Evolutionary conservation across 2,888 invertebrate species (phyloP).

Genomic region (Dichetophora obliterata): DNA sequence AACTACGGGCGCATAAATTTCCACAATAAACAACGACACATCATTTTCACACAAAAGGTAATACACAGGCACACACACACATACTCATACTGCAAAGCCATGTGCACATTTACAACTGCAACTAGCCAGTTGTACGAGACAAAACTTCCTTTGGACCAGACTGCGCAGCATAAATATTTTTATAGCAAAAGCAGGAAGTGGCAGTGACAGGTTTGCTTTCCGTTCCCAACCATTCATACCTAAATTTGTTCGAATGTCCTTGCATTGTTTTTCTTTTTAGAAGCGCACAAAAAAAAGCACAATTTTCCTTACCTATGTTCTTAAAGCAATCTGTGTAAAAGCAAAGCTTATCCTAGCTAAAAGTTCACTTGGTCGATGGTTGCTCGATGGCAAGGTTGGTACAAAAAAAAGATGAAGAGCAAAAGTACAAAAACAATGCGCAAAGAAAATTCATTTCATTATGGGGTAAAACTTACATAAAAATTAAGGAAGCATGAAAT

Average conservation of each 20-base stretch:
- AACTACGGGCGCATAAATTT: constrained; percentile 38
- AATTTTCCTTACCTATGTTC: neutral
- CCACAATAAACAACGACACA: constrained; percentile 29
- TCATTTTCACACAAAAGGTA: constrained; percentile 10
- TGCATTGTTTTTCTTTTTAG: too few species aligned
- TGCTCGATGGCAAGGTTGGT: neutral
- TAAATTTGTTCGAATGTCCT: too few species aligned
- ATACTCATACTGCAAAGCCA: neutral
- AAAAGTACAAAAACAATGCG: neutral
- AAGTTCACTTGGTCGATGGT: neutral
- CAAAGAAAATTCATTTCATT: constrained; percentile 52
- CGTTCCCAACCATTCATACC: neutral
- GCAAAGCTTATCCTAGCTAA: too few species aligned
- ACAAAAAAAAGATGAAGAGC: neutral
- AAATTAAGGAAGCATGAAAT: constrained; percentile 70
- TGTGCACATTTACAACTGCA: too few species aligned
- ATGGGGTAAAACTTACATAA: constrained; percentile 64
- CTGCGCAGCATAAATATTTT: constrained; percentile 23
- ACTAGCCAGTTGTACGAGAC: neutral
- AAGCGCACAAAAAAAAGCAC: too few species aligned
- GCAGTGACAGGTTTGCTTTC: constrained; percentile 10
- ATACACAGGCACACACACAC: neutral
- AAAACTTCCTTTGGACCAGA: too few species aligned
- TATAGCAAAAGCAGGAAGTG: constrained; percentile 20
- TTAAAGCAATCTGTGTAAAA: neutral